Evolutionary conservation across 2,888 invertebrate species (phyloP).

Genomic region (Agelastica alni): DNA sequence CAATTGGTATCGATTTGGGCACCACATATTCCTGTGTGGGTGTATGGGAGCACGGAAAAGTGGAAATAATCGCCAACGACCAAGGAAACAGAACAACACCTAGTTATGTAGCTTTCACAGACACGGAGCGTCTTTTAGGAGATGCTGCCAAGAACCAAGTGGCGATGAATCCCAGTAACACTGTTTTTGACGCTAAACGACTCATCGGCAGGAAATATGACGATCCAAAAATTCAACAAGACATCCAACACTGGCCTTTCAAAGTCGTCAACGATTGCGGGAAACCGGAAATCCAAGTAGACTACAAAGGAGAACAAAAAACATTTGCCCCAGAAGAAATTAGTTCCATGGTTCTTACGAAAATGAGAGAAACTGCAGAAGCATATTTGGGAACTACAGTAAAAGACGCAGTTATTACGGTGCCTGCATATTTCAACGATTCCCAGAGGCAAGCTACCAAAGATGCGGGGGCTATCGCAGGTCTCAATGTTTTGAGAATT

Average conservation of each 20-base stretch:
- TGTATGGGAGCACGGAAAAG: slow-evolving; percentile 80
- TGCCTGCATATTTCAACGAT: slow-evolving; percentile 60
- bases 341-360: slow-evolving; percentile 68
- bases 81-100: slow-evolving; percentile 85
- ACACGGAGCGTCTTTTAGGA: slow-evolving; percentile 69
- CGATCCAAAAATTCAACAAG: slow-evolving; percentile 74
- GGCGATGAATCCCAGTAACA: slow-evolving; percentile 74
- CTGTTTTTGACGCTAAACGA: slow-evolving; percentile 72
- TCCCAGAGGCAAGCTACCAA: slow-evolving; percentile 79
- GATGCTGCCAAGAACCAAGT: slow-evolving; percentile 75
- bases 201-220: slow-evolving; percentile 80
- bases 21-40: slow-evolving; percentile 87
- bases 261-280: slow-evolving; percentile 67
- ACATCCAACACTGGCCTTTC: slow-evolving; percentile 87
- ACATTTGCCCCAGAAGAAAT: slow-evolving; percentile 71
- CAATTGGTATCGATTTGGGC: slow-evolving; percentile 82
- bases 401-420: slow-evolving; percentile 58
- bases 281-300: slow-evolving; percentile 71
- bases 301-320: slow-evolving; percentile 68
- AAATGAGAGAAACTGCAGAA: slow-evolving; percentile 45
- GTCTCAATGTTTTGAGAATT: slow-evolving; percentile 79
- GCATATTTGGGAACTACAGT: slow-evolving; percentile 61
- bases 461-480: slow-evolving; percentile 69
- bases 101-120: slow-evolving; percentile 74
- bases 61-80: slow-evolving; percentile 86